phyloP scores from a whole-genome alignment of 2,888 invertebrate genomes.

The Beris morrisii region DNA sequence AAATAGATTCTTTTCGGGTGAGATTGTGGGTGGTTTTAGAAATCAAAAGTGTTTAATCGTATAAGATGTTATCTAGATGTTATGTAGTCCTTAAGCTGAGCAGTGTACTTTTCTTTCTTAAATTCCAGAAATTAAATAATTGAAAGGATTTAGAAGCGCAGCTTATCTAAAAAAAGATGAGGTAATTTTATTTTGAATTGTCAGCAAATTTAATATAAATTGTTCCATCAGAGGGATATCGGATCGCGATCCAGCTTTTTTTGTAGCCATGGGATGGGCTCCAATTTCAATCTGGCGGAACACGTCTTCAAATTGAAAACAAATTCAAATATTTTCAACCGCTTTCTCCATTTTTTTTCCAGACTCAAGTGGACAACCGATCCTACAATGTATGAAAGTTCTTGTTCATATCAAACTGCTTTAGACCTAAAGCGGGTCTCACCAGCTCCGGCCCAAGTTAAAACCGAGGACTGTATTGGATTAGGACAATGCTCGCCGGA shows the following conservation, averaged over 20 bases:
- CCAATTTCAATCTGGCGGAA: not conserved
- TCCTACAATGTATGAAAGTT: constrained; percentile 82
- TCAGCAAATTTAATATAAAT: no score
- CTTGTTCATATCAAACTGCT: constrained; percentile 87
- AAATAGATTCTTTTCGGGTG: not conserved
- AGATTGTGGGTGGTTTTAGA: no score
- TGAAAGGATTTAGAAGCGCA: no score
- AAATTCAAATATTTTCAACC: not conserved
- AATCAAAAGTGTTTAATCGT: no score
- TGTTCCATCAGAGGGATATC: no score
- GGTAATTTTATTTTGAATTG: no score
- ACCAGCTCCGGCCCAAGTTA: constrained; percentile 55
- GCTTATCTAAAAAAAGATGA: no score
- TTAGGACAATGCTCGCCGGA: constrained; percentile 64
- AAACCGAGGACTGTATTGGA: constrained; percentile 59
- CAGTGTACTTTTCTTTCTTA: no score
- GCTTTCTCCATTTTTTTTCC: not conserved
- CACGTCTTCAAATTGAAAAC: not conserved
- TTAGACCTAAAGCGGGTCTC: constrained; percentile 75
- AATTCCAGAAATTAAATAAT: no score
- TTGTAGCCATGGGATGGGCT: not conserved
- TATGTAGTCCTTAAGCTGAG: no score
- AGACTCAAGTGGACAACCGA: constrained; percentile 40
- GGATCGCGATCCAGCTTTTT: no score
- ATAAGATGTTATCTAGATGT: no score